These are phyloP conservation scores for Lepidiolamprologus cunningtoni DNA, from an alignment of 2,113 vertebrate genomes.

Conservation along the genomic window DNA sequence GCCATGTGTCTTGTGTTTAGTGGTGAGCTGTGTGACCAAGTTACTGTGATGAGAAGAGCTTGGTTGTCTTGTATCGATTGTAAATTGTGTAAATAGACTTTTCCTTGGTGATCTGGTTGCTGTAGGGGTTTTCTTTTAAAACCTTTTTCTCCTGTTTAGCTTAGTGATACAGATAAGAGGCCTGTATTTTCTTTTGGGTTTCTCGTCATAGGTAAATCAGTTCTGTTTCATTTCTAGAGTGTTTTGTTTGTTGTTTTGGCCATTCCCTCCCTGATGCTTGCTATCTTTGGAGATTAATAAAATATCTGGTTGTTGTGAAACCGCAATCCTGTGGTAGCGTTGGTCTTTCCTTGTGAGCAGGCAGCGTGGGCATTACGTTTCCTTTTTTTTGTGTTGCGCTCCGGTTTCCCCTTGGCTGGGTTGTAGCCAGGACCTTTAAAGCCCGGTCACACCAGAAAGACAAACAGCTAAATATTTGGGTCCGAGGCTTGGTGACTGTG, in stretches of 20 bases:
- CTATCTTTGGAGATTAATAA: not conserved
- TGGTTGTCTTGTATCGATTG: not conserved
- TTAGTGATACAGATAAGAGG: not conserved
- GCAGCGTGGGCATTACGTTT: rapidly evolving
- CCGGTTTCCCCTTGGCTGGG: not conserved
- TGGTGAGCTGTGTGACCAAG: not conserved
- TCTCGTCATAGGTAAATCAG: not conserved
- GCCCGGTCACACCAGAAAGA: not conserved
- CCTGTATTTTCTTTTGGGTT: not conserved
- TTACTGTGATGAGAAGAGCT: not conserved
- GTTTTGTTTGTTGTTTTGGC: not conserved
- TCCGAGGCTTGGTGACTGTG: not conserved
- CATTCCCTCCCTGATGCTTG: not conserved
- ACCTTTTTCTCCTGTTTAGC: not conserved
- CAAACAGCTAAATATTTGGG: not conserved
- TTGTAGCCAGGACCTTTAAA: not conserved
- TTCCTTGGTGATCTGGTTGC: not conserved
- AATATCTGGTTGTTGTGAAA: not conserved
- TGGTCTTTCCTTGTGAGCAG: not conserved
- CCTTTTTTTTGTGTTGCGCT: not conserved
- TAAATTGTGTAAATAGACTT: not conserved
- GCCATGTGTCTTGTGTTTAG: not conserved
- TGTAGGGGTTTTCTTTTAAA: not conserved
- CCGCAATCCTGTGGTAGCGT: not conserved
- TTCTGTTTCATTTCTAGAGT: not conserved